These are phyloP conservation scores for Epinotia bilunana DNA, from an alignment of 2,888 invertebrate genomes.

Conservation along the genomic window DNA sequence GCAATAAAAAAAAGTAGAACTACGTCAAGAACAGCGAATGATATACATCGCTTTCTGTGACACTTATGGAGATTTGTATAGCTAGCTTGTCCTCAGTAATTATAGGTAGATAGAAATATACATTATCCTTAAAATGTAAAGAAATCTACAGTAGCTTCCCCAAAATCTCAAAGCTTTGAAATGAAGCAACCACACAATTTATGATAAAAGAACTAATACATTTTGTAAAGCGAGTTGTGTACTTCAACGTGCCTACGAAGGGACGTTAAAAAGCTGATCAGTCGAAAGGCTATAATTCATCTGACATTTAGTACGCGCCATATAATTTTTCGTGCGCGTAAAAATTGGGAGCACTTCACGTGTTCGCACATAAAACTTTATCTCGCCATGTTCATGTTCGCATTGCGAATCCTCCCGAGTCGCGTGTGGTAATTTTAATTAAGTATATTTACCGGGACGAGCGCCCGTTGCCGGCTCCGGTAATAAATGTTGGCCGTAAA, in stretches of 20 bases:
- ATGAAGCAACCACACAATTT: too few relatives aligned
- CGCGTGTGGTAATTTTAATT: constrained; percentile 80
- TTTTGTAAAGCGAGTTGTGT: background rate
- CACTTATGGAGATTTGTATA: too few relatives aligned
- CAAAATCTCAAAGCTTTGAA: too few relatives aligned
- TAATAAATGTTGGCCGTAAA: constrained; percentile 77
- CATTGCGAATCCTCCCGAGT: constrained; percentile 64
- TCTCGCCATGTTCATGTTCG: constrained; percentile 65
- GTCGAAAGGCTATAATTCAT: constrained; percentile 28
- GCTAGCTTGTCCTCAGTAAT: too few relatives aligned
- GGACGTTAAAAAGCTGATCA: constrained; percentile 26
- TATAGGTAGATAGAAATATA: too few relatives aligned
- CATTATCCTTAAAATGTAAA: too few relatives aligned
- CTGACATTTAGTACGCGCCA: constrained; percentile 27
- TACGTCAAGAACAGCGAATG: too few relatives aligned
- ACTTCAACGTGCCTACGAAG: background rate
- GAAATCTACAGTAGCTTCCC: too few relatives aligned
- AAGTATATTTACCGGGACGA: constrained; percentile 76
- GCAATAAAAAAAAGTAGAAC: too few relatives aligned
- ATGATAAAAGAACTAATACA: background rate
- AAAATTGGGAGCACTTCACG: constrained; percentile 31
- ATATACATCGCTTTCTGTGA: too few relatives aligned
- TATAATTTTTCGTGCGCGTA: constrained; percentile 29
- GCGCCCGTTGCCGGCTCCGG: constrained; percentile 60
- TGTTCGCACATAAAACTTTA: constrained; percentile 58